These are phyloP conservation scores for Macaca nemestrina DNA, from an alignment of 2,113 vertebrate genomes.

Conservation along the genomic window DNA sequence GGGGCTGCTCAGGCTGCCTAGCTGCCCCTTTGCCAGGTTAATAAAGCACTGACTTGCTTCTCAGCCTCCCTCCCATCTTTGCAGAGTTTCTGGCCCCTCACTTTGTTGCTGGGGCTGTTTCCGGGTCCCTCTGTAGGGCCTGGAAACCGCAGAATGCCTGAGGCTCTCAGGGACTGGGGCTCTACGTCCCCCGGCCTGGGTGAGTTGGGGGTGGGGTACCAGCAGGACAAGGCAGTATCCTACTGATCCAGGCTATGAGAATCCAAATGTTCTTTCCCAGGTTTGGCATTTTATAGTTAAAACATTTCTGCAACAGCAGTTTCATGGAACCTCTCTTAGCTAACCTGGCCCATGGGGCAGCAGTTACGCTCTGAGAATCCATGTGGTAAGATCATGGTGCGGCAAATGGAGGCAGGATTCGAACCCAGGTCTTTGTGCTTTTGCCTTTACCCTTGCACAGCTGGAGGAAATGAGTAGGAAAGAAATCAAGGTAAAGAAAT, in stretches of 20 bases:
- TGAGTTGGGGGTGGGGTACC: not conserved
- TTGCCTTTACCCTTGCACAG: not conserved
- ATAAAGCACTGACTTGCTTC: not conserved
- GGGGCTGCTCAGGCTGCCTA: not conserved
- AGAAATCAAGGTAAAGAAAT: not conserved
- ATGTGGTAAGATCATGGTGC: not conserved
- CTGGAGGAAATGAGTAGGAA: not conserved
- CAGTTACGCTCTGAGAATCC: not conserved
- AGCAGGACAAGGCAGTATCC: not conserved
- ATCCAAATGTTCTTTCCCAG: not conserved
- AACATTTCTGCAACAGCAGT: not conserved
- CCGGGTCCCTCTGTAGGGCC: not conserved
- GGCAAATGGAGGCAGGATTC: not conserved
- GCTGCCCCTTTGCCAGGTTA: not conserved
- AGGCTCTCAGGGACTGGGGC: not conserved
- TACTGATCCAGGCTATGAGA: not conserved
- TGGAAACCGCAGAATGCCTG: not conserved
- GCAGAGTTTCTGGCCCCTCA: not conserved
- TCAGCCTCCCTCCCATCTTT: not conserved
- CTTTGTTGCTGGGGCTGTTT: not conserved
- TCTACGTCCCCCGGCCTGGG: not conserved
- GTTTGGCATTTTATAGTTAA: not conserved
- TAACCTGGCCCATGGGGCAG: not conserved
- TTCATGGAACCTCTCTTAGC: not conserved
- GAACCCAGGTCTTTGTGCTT: not conserved